phyloP scores from a whole-genome alignment of 2,113 vertebrate genomes.

The Cryptotis parvus region DNA sequence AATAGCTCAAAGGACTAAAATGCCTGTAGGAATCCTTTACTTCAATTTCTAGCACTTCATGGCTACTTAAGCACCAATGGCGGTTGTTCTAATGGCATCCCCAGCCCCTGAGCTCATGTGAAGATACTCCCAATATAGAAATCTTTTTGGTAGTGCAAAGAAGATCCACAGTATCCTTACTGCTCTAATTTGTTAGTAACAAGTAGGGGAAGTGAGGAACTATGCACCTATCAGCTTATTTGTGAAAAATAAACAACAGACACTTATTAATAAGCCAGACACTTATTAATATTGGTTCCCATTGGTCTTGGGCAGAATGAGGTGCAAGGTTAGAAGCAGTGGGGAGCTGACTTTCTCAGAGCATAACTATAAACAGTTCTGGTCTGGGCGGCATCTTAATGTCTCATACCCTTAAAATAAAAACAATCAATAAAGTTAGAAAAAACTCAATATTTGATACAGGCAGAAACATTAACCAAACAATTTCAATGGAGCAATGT shows the following conservation, averaged over 20 bases:
- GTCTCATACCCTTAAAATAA: background rate
- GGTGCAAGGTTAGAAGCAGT: background rate
- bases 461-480: background rate
- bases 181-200: background rate
- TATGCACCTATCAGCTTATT: background rate
- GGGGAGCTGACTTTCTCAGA: background rate
- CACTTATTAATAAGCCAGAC: background rate
- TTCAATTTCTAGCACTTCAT: no score
- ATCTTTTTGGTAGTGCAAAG: background rate
- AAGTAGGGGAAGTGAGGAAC: background rate
- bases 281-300: background rate
- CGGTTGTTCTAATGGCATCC: no score
- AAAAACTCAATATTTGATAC: background rate
- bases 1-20: background rate
- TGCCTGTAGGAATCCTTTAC: no score
- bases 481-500: background rate
- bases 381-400: background rate
- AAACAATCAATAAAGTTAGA: background rate
- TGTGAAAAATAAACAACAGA: slow-evolving; percentile 19
- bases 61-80: no score
- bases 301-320: background rate
- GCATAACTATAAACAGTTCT: background rate
- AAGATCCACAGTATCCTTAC: background rate
- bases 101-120: no score
- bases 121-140: no score